These are phyloP conservation scores for Zosterops borbonicus DNA, from an alignment of 2,113 vertebrate species.

Conservation along the genomic window DNA sequence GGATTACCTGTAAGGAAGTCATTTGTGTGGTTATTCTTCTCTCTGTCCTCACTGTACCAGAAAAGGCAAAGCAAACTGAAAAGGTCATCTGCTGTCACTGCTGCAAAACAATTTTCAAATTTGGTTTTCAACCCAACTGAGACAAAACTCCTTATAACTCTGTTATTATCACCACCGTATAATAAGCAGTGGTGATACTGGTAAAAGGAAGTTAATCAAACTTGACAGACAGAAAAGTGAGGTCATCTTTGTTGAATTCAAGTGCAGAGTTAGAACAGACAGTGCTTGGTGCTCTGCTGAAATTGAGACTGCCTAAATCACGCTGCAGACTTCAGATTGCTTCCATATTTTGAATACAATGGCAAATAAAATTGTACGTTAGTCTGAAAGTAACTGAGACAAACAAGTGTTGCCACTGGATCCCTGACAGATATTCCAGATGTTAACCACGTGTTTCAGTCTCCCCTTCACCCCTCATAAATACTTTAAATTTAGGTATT, in stretches of 20 bases:
- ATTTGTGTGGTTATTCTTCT: not conserved
- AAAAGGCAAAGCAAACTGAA: not conserved
- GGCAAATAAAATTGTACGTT: not conserved
- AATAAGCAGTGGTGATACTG: not conserved
- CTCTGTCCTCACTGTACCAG: not conserved
- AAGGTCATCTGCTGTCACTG: not conserved
- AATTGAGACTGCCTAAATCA: not conserved
- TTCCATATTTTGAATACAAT: not conserved
- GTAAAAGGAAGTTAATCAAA: not conserved
- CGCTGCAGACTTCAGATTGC: not conserved
- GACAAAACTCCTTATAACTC: not conserved
- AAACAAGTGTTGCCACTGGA: not conserved
- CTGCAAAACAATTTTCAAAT: not conserved
- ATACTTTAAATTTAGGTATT: not conserved
- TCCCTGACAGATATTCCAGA: not conserved
- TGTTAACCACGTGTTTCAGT: not conserved
- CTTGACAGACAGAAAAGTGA: not conserved
- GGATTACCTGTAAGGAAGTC: conserved; percentile 80
- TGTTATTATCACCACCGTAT: not conserved
- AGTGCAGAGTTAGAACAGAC: not conserved
- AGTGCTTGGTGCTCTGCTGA: not conserved
- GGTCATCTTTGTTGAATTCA: not conserved
- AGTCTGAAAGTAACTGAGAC: not conserved
- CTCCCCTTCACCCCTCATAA: not conserved
- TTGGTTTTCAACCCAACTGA: not conserved